Conservation (phyloP, 2,888 invertebrate genomes). For the Pteria penguin region DNA sequence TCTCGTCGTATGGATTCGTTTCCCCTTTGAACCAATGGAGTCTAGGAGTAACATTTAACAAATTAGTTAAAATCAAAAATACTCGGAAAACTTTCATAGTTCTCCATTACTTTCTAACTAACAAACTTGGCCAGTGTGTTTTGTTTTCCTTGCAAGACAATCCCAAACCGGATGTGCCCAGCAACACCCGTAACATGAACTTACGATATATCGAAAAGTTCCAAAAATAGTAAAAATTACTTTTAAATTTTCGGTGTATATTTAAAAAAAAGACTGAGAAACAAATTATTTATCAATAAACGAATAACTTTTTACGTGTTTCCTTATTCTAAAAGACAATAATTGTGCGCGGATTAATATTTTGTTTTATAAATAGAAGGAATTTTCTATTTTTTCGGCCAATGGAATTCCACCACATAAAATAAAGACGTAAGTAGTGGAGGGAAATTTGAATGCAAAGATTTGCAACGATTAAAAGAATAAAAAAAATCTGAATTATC, state of each 20-base stretch:
- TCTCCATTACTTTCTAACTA: conserved; percentile 44
- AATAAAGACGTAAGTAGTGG: too few species aligned
- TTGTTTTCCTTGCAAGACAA: background rate
- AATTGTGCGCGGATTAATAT: too few species aligned
- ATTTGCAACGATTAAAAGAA: too few species aligned
- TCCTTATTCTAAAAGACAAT: background rate
- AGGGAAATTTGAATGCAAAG: too few species aligned
- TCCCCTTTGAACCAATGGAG: conserved; percentile 51
- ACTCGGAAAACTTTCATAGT: conserved; percentile 44
- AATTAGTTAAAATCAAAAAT: conserved; percentile 36
- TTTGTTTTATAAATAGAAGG: too few species aligned
- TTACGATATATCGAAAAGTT: too few species aligned
- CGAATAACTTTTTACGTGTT: background rate
- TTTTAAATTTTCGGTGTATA: background rate
- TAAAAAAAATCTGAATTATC: too few species aligned
- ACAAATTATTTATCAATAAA: background rate
- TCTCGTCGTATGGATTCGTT: conserved; percentile 66
- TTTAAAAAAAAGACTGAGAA: background rate
- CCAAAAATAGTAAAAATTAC: background rate
- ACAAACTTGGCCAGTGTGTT: background rate
- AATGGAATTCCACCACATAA: too few species aligned
- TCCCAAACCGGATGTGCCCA: conserved; percentile 52
- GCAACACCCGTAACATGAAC: conserved; percentile 27
- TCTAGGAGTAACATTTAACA: conserved; percentile 47
- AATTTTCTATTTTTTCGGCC: background rate